Base-by-base conservation (phyloP, 2,888 invertebrate genomes). In the Dryobotodes eremita region DNA sequence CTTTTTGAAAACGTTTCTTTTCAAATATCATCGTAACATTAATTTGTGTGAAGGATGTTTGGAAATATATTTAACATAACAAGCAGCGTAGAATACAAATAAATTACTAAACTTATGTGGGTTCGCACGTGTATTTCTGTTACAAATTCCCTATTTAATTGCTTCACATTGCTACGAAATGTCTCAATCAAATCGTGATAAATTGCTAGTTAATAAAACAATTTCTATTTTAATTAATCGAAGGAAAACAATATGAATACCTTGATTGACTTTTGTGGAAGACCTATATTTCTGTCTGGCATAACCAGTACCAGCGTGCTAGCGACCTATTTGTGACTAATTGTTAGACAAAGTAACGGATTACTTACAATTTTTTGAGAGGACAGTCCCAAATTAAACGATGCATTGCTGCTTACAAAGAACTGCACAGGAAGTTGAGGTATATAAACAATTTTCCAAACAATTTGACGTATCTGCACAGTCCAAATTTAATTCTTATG, bases 401-500 rank as follows among this genome's bases (percentile, higher is more conserved):
- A 83, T 90, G 89, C 94, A 95, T 95, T 61, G 55, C 80, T 68
- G 61, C 78, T 75, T 65, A 70, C 61, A 65, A 80, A 85, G 66
- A 88, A 85, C 71, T 48, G 48, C 72, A 73, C 80, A 84, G 81
- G 73, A 73, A 66, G 46, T 76, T 48, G 23, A 71, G 76, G 78
- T 82, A 83, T 78, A 50, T 62, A 81, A 87, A 86, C 77, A 79
- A 83, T 79, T 75, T 80, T 62, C 48, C 36, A 75, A 86, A 83
- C 80, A 86, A 81, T 89, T 90, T 88, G 85, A 88, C 86, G 86
- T 78, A 72, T 87, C 75, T 74, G 79, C 84, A 77, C 87, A 78
- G 85, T 86, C 87, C 89, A 89, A 92, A 92, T 91, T 92, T 87
- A 90, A 91, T 90, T 91, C 88, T 91, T 91, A 92, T 91, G 87